Evolutionary conservation across 2,888 invertebrate genomes (phyloP), one percentile per base, ranked within the genome.

Genomic region (Plagiodera versicolora): DNA sequence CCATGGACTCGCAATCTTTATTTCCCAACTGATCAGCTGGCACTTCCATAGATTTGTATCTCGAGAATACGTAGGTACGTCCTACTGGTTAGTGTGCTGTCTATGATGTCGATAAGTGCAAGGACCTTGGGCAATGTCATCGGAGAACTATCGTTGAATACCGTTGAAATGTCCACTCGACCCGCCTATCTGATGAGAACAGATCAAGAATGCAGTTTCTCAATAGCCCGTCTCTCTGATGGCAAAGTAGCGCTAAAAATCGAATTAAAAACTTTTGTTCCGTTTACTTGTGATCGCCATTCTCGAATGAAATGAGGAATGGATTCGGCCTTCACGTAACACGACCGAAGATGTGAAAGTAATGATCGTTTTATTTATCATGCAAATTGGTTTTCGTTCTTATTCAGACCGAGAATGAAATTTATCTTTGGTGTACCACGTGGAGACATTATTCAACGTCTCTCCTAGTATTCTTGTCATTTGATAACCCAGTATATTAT

Each of bases 271-370:
- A 44, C 35, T 44, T 16, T 53, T 35, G 53, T 53, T 53, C 44
- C 17, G 44, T 53, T 52, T 52, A 52, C 51, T 19, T 24, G 16
- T 16, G 17, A 53, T 24, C 24, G 44, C 44, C 14, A 44, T 53
- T 24, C 20, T 44, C 14, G 11, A 44, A 6, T 28, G 45, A 53
- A 53, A 44, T 44, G 53, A 53, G 24, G 16, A 53, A 44, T 24
- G 44, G 44, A 53, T 58, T 54, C 47, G 58, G 47, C 58, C 58
- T 58, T 58, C 53, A 53, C 53, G 44, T 58, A 58, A 58, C 49
- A 9, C 52, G 58, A 58, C 35, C 24, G 52, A 48, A 46, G 58
- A 58, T 58, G 58, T 58, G 58, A 58, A 58, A 58, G 58, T 54
- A 58, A 39, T 58, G 47, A 39, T 39, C 39, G 39, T 39, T 39